Base-by-base conservation (phyloP, 2,113 vertebrate genomes). In the Rhombomys opimus region DNA sequence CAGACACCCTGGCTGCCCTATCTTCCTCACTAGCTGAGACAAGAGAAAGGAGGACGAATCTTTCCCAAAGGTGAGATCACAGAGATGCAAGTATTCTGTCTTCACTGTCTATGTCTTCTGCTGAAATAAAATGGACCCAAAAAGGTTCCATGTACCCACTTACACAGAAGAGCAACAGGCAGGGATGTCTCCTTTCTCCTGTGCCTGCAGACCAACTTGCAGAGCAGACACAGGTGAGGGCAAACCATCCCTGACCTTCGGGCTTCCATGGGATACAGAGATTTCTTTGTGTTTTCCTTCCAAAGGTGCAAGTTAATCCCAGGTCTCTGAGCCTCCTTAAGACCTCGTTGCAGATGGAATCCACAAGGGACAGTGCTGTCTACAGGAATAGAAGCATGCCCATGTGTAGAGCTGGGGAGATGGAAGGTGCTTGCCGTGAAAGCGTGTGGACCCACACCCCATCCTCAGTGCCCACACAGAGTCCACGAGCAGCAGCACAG, bases 81-180 rank as follows among this genome's bases (percentile, higher is more conserved):
- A 65, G 85, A 9, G 11, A 2, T 90, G 27, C 12, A 87, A 91
- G 94, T 25, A 89, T 15, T 93, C 27, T 17, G 23, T 35, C 17
- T 87, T 84, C 5, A 23, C 18, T 35, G 5, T 6, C 73, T 46
- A 57, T n/a, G 81, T 88, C 30, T 12, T 67, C 46, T 88, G 73
- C 50, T 63, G 35, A 94, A 63, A 87, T 65, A 54, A 94, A 95
- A 30, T 75, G 90, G 61, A 90, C 65, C 70, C 10, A 68, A 68
- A 87, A 32, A n/a, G 23, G 23, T 72, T 75, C 81, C 25, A 70
- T 13, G 7, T 22, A 17, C 35, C 84, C 59, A 93, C 46, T 88
- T 46, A 20, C 67, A 22, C 63, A 73, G 75, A 94, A 27, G 22
- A 87, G 68, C 7, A 73, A 27, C 25, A 52, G 81, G 80, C 7